A percentile compares a stretch with the other conserved stretches of the same genome.
Conservation (phyloP, 2,113 vertebrate species). For the Ariopsis seemanni region DNA sequence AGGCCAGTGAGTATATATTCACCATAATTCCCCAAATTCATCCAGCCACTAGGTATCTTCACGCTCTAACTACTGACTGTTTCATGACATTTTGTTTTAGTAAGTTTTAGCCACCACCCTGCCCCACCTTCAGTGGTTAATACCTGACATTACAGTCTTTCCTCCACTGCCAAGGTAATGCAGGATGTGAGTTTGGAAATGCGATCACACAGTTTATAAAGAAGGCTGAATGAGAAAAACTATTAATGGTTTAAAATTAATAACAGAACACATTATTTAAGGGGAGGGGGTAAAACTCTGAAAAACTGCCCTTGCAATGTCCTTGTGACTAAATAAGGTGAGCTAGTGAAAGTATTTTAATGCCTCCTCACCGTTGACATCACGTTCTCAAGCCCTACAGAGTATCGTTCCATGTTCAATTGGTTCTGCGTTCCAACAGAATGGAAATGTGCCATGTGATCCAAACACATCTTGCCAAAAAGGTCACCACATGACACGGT, state of each 20-base stretch:
- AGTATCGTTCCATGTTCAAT: neutral
- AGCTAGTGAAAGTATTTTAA: neutral
- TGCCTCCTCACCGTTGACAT: neutral
- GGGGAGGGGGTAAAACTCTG: neutral
- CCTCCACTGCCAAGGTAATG: neutral
- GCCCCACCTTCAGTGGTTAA: neutral
- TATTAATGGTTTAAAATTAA: neutral
- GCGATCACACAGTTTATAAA: neutral
- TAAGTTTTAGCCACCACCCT: neutral
- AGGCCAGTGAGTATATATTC: neutral
- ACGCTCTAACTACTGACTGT: neutral
- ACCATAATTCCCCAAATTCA: neutral
- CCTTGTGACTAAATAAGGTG: neutral
- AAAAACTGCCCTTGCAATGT: neutral
- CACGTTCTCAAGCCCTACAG: neutral
- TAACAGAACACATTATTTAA: neutral
- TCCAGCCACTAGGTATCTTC: neutral
- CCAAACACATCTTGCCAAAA: neutral
- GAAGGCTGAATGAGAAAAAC: neutral
- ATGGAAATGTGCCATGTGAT: neutral
- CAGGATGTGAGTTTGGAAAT: neutral
- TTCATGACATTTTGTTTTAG: neutral
- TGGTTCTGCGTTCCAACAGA: constrained; percentile 2
- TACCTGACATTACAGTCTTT: neutral
- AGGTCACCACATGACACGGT: neutral